Percentiles rank a stretch among this genome's conserved stretches.
These are phyloP conservation scores for Diorhabda sublineata DNA, from an alignment of 1,140 invertebrate genomes.

Conservation along the genomic window DNA sequence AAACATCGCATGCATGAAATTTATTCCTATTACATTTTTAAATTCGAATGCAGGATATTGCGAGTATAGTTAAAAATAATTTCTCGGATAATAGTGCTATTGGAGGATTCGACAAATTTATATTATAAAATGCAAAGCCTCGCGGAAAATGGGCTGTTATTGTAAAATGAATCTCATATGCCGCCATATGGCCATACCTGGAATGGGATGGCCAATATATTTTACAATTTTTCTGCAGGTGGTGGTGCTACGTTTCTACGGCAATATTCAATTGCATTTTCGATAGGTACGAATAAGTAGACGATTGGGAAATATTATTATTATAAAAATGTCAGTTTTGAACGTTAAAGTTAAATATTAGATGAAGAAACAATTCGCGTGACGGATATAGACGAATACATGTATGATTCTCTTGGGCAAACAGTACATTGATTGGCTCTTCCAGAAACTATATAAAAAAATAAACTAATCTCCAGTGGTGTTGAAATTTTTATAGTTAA, in stretches of 20 bases:
- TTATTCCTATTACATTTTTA: conserved; percentile 11
- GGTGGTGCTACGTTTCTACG: conserved; percentile 12
- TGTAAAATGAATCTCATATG: conserved; percentile 14
- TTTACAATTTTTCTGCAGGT: conserved; percentile 17
- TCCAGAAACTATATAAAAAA: too few species aligned
- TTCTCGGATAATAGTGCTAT: conserved; percentile 12
- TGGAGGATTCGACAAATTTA: conserved; percentile 9
- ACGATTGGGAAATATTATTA: too few species aligned
- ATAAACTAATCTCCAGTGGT: too few species aligned
- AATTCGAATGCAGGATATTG: background rate
- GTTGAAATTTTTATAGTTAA: too few species aligned
- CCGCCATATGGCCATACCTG: conserved; percentile 1
- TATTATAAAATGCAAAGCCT: conserved; percentile 13
- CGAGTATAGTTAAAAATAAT: conserved; percentile 13
- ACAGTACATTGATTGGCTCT: too few species aligned
- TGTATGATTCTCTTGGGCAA: too few species aligned
- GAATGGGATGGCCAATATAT: conserved; percentile 18
- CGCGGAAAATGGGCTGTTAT: conserved; percentile 15
- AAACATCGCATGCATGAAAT: background rate
- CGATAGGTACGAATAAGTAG: too few species aligned
- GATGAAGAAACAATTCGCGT: too few species aligned
- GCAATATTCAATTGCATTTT: conserved; percentile 4
- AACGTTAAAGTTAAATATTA: too few species aligned
- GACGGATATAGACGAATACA: too few species aligned
- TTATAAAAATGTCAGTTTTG: too few species aligned